Evolutionary conservation across 2,113 vertebrate species (phyloP).

Genomic region (Pogona vitticeps): DNA sequence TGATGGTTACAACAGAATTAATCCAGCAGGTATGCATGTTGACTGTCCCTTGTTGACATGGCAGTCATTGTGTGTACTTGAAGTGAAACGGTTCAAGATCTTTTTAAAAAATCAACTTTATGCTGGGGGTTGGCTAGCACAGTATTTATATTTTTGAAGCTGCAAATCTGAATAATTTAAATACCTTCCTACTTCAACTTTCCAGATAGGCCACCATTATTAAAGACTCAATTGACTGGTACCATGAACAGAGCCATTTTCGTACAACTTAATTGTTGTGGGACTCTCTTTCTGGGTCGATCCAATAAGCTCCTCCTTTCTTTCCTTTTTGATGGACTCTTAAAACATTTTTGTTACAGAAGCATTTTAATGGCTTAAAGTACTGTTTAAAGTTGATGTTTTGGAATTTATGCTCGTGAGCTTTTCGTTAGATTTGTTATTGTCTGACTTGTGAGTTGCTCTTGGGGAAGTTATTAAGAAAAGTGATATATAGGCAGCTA

Average conservation of each 20-base stretch:
- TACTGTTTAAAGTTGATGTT: neutral
- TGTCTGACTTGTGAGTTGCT: neutral
- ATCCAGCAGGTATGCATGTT: too few relatives aligned
- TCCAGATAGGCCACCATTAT: neutral
- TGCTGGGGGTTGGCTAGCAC: neutral
- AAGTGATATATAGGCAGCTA: neutral
- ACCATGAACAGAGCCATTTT: too few relatives aligned
- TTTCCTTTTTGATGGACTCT: neutral
- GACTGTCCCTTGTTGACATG: neutral
- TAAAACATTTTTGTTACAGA: neutral
- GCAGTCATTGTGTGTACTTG: neutral
- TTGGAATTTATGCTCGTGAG: neutral
- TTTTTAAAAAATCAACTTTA: too few relatives aligned
- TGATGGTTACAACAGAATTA: too few relatives aligned
- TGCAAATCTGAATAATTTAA: neutral
- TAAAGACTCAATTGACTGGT: neutral
- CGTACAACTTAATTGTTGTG: neutral
- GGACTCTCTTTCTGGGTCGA: too few relatives aligned
- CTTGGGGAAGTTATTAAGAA: neutral
- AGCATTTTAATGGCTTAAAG: neutral
- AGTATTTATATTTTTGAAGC: neutral
- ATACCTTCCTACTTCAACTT: neutral
- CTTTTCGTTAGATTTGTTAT: neutral
- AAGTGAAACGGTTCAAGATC: neutral
- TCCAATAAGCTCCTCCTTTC: neutral